Evolutionary conservation across 1,140 invertebrate species (phyloP), one percentile per base, ranked within the genome.

Genomic region (Akabosia matsudoensis): DNA sequence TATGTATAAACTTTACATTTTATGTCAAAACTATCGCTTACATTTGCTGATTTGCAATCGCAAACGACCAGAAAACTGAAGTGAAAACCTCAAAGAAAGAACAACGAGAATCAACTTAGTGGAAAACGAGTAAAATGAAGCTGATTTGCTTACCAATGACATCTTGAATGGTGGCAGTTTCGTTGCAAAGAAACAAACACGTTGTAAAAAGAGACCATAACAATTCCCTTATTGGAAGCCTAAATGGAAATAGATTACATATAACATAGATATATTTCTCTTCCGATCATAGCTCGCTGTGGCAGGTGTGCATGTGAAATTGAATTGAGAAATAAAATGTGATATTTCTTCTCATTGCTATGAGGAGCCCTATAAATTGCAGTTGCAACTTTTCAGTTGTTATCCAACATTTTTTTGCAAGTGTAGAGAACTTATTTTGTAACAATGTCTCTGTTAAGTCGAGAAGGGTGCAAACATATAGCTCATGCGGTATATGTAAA

Each of bases 61-160:
- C n/a, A n/a, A n/a, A n/a, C n/a, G n/a, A n/a, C n/a, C n/a, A n/a
- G n/a, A n/a, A n/a, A n/a, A n/a, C n/a, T n/a, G n/a, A n/a, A n/a
- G n/a, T n/a, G n/a, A n/a, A n/a, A n/a, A n/a, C n/a, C n/a, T n/a
- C n/a, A n/a, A n/a, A n/a, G n/a, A n/a, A n/a, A n/a, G n/a, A n/a
- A n/a, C n/a, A n/a, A n/a, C n/a, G 37, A 61, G 61, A 67, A 31
- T 13, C 26, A 13, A 28, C 61, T 67, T 67, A 2, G 7, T 45
- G 28, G 61, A 31, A 28, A 10, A 28, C 24, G 13, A 56, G 61
- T n/a, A n/a, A 67, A 67, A n/a, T 67, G 28, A 30, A 30, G 61
- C 28, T 67, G 54, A 28, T 67, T 67, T 34, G 86, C 87, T 86
- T 84, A 88, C 87, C 86, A 81, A 86, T 86, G 7, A 88, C 87